These are phyloP conservation scores for Callaeas wilsoni DNA, from an alignment of 2,113 vertebrate species.

Conservation along the genomic window DNA sequence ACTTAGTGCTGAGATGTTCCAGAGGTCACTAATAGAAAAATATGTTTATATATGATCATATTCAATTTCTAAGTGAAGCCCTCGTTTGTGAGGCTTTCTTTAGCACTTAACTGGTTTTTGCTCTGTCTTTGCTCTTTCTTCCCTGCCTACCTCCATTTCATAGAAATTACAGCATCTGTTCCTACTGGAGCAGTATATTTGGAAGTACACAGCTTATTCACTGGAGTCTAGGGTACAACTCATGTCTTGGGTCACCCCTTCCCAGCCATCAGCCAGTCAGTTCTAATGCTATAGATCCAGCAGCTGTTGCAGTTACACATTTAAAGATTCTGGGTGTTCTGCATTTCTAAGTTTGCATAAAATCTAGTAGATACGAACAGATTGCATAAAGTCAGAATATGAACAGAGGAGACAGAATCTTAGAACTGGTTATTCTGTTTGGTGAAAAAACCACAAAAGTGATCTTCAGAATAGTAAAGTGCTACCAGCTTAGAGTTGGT, in stretches of 20 bases:
- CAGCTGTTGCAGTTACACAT: not conserved
- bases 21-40: not conserved
- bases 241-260: not conserved
- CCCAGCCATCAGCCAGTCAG: not conserved
- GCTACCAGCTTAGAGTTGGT: not conserved
- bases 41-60: not conserved
- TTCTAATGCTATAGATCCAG: not conserved
- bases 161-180: not conserved
- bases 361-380: not conserved
- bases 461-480: not conserved
- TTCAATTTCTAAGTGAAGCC: not conserved
- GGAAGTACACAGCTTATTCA: not conserved
- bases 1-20: conserved; percentile 24
- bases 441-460: not conserved
- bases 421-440: not conserved
- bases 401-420: not conserved
- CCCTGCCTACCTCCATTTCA: not conserved
- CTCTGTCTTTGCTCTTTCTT: not conserved
- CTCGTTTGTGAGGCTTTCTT: not conserved
- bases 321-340: not conserved
- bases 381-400: not conserved
- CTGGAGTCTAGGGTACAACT: not conserved
- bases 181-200: not conserved
- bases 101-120: not conserved
- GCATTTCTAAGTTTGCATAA: not conserved